Base-by-base conservation (phyloP, 2,888 invertebrate genomes). In the Lomographa bimaculata region DNA sequence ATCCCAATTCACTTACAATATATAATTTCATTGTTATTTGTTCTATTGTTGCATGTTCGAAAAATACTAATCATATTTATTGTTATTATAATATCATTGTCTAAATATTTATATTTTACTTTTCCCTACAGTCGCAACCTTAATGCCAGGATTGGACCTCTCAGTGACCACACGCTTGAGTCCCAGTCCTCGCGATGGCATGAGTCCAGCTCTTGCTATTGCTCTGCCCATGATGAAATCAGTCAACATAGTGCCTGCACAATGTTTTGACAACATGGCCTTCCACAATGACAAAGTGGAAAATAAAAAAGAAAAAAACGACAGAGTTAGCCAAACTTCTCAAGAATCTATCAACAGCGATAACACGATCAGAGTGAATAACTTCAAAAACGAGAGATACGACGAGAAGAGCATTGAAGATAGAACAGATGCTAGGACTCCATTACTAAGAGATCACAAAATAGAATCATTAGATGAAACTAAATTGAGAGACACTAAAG, bases 161-260 rank as follows among this genome's bases (percentile, higher is more conserved):
- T 90, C 93, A 45, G 91, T 93, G 56, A 90, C 93, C 41, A 91
- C 93, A 47, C 91, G 92, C 48, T 84, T 94, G 47, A 91, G 92
- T 52, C 93, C 93, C 37, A 93, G 92, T 73, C 93, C 93, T 41
- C 86, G 92, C 46, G 92, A 92, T 57, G 89, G 42, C 3, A 43
- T 92, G 74, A 92, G 92, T 65, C 91, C 92, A 37, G 91, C 92
- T 21, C 75, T 92, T 30, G 90, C 91, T 28, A 91, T 91, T 64
- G 91, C 92, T 39, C 69, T 92, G 46, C 90, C 91, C 39, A 91
- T 91, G 85, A 89, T 92, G 84, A 91, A 92, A 47, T 89, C 90
- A 5, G 86, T 89, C 19, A 89, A 89, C 61, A 69, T 89, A 25
- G 80, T 86, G 25, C 89, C 89, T 24, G 69, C 79, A 5, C 89